Percentiles rank a stretch among this genome's conserved stretches.
phyloP scores from a whole-genome alignment of 2,888 invertebrate species.

The Dione vanillae region DNA sequence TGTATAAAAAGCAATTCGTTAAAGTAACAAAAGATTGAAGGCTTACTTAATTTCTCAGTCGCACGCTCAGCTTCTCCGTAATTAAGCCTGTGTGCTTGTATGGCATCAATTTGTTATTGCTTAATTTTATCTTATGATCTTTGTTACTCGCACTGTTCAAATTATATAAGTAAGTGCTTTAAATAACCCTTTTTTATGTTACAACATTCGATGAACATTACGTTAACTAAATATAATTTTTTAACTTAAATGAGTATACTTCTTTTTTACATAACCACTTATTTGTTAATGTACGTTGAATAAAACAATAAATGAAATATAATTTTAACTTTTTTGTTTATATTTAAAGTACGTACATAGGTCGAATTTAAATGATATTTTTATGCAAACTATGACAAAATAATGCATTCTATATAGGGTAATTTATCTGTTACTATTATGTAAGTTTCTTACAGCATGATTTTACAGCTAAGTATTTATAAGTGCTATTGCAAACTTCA shows the following conservation, averaged over 20 bases:
- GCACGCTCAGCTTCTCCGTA: constrained; percentile 71
- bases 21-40: constrained; percentile 77
- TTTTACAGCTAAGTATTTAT: not conserved
- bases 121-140: constrained; percentile 45
- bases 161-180: not conserved
- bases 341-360: not conserved
- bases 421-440: not conserved
- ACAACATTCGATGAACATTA: not conserved
- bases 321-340: not conserved
- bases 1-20: constrained; percentile 72
- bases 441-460: constrained; percentile 4
- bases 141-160: not conserved
- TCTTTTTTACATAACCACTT: no score
- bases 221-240: not conserved
- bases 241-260: no score
- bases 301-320: no score
- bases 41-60: constrained; percentile 79
- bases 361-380: not conserved
- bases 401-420: not conserved
- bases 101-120: constrained; percentile 60
- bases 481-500: not conserved
- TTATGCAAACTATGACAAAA: not conserved
- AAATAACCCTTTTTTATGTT: not conserved
- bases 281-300: no score
- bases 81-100: constrained; percentile 70